Evolutionary conservation across 2,113 vertebrate species (phyloP).

Genomic region (Malurus alboscapulatus): DNA sequence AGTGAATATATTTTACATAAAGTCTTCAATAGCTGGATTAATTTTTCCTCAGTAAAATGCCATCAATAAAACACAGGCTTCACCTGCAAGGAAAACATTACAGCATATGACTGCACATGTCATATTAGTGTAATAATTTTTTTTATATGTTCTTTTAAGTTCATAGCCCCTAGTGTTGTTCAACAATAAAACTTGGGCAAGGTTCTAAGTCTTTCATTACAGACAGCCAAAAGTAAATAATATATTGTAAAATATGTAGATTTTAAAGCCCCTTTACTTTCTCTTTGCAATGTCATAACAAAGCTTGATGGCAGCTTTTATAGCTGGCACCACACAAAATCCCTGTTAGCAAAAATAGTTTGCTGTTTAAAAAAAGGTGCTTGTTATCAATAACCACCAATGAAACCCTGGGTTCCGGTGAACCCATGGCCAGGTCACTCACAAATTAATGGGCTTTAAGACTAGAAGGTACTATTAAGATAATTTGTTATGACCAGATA

Average conservation of each 20-base stretch:
- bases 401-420: background rate
- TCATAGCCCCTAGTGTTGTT: background rate
- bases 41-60: background rate
- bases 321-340: background rate
- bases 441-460: background rate
- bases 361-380: background rate
- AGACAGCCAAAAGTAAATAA: constrained; percentile 15
- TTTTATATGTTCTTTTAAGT: background rate
- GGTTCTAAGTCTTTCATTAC: background rate
- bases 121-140: background rate
- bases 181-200: background rate
- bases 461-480: background rate
- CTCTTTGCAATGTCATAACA: background rate
- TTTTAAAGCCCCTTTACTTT: background rate
- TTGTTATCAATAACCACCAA: background rate
- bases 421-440: background rate
- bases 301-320: background rate
- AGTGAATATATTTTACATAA: background rate
- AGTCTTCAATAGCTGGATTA: background rate
- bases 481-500: background rate
- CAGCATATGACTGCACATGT: background rate
- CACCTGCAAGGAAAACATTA: background rate
- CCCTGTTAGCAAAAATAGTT: background rate
- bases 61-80: background rate
- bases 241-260: background rate